Base-by-base conservation (phyloP, 37 sponge, comb jelly and placozoan species). In the Halichondria panicea region DNA sequence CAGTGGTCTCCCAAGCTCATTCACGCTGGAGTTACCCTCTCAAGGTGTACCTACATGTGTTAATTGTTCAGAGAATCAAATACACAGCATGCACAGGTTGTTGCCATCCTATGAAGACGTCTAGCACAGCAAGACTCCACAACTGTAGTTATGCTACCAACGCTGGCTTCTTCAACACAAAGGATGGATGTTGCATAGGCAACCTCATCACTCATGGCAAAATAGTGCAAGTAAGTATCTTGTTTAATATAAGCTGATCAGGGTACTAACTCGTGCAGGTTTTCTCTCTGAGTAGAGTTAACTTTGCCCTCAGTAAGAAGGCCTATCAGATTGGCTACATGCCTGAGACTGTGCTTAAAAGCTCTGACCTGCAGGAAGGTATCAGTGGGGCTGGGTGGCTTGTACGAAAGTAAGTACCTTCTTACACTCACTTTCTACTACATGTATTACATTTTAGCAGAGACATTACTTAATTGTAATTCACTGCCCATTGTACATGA, bases 61-160 rank as follows among this genome's bases (percentile, higher is more conserved):
- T 67, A 70, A 52, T 52, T 8, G 2, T 53, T 4, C 4, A 41
- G 27, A 4, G 8, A n/a, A 19, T 21, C 7, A 61, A 5, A 43
- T 75, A 58, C 4, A 37, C 65, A 64, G 65, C 11, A 6, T 54
- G 37, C 30, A 38, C 25, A 84, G 91, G 91, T 18, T 90, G 91
- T 44, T 74, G 77, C 44, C 74, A 84, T 63, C 37, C 31, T 27
- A 52, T 7, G 2, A 74, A 64, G 42, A 84, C 85, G 4, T 84
- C 84, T 1, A 54, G 33, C 24, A 88, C 94, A 28, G 86, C 90
- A 0, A 21, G 58, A n/a, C n/a, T 44, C 0, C 36, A 75, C 40
- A 76, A 86, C 67, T 93, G 94, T 37, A 65, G 46, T 1, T 93
- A 93, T 73, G 89, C 94, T 11, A 93, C 87, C 0, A 93, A 93